Evolutionary conservation across 2,888 invertebrate genomes (phyloP).

Genomic region (Zaprionus bogoriensis): DNA sequence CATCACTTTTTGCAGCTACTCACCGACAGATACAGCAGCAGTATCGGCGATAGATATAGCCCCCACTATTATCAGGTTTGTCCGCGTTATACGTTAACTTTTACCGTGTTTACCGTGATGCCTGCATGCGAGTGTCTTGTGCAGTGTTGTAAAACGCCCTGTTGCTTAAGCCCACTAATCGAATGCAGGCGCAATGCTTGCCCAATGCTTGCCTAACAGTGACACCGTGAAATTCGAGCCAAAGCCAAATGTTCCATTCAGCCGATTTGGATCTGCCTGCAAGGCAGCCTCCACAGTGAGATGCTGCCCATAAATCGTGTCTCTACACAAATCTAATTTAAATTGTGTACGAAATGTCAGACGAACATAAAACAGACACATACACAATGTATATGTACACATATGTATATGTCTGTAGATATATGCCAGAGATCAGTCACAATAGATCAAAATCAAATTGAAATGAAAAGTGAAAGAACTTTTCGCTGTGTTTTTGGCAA

Average conservation of each 20-base stretch:
- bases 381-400: not conserved
- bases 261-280: not conserved
- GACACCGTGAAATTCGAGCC: not conserved
- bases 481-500: conserved; percentile 44
- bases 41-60: conserved; percentile 79
- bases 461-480: conserved; percentile 63
- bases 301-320: conserved; percentile 31
- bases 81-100: conserved; percentile 7
- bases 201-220: no score
- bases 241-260: not conserved
- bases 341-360: not conserved
- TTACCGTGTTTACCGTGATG: not conserved
- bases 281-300: not conserved
- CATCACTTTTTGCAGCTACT: conserved; percentile 56
- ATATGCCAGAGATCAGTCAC: conserved; percentile 55
- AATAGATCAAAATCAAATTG: conserved; percentile 57
- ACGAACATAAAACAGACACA: not conserved
- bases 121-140: not conserved
- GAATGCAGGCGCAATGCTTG: no score
- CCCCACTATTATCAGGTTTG: conserved; percentile 79
- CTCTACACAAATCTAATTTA: conserved; percentile 8
- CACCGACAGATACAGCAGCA: conserved; percentile 76
- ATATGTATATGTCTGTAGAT: conserved; percentile 6
- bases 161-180: not conserved
- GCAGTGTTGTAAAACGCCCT: conserved; percentile 2